phyloP scores from a whole-genome alignment of 2,888 invertebrate genomes.

The Pteria penguin region DNA sequence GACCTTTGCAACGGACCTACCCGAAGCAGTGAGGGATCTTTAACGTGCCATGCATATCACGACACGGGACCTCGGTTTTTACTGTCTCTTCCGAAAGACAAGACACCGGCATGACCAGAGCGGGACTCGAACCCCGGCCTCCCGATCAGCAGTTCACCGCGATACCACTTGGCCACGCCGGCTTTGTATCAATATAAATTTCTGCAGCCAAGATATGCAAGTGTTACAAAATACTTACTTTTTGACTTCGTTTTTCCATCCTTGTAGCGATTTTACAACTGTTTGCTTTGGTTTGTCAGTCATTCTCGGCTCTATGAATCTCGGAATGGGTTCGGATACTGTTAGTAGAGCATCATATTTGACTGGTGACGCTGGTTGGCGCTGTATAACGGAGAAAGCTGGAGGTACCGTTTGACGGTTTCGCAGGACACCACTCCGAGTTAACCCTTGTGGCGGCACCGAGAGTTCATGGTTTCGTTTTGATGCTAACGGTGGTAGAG shows the following conservation, averaged over 20 bases:
- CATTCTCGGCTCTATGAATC: conserved; percentile 39
- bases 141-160: too few relatives aligned
- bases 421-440: background rate
- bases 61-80: too few relatives aligned
- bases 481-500: conserved; percentile 9
- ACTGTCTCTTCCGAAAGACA: too few relatives aligned
- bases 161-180: too few relatives aligned
- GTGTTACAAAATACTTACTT: conserved; percentile 45
- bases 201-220: background rate
- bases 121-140: too few relatives aligned
- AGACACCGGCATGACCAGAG: too few relatives aligned
- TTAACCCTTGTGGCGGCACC: background rate
- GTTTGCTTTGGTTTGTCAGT: conserved; percentile 25
- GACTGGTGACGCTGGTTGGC: background rate
- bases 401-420: background rate
- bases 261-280: conserved; percentile 37
- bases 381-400: background rate
- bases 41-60: too few relatives aligned
- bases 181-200: too few relatives aligned
- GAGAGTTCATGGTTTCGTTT: background rate
- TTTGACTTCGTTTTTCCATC: conserved; percentile 56
- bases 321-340: conserved; percentile 50
- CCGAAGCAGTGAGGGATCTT: too few relatives aligned
- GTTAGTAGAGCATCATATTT: conserved; percentile 43
- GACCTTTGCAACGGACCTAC: too few relatives aligned